Evolutionary conservation across 2,888 invertebrate species (phyloP).

Genomic region (Zonitis immaculata): DNA sequence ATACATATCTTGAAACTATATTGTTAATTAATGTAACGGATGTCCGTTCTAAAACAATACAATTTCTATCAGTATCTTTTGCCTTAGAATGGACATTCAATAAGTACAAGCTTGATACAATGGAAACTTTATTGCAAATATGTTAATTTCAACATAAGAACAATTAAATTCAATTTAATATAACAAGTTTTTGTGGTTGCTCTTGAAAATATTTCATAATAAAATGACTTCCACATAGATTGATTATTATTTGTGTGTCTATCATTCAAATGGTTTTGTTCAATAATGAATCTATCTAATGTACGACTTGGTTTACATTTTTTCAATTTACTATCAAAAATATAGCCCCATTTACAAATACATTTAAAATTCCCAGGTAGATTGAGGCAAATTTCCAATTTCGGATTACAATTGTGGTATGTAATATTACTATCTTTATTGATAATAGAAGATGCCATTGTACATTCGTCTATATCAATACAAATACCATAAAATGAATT

Average conservation of each 20-base stretch:
- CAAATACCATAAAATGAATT: slow-evolving; percentile 59
- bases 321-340: slow-evolving; percentile 32
- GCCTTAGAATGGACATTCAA: too few species aligned
- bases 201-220: not conserved
- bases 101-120: too few species aligned
- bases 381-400: slow-evolving; percentile 56
- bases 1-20: too few species aligned
- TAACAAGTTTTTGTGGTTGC: not conserved
- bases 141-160: not conserved
- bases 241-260: not conserved
- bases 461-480: slow-evolving; percentile 60
- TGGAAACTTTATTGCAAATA: not conserved
- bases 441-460: slow-evolving; percentile 19
- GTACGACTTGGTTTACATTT: slow-evolving; percentile 36
- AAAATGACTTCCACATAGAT: not conserved
- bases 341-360: slow-evolving; percentile 52
- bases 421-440: slow-evolving; percentile 21
- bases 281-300: slow-evolving; percentile 32
- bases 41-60: too few species aligned
- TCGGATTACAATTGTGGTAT: slow-evolving; percentile 46
- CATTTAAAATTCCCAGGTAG: slow-evolving; percentile 52
- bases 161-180: not conserved
- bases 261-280: not conserved
- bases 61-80: too few species aligned
- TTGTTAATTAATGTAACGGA: too few species aligned